phyloP scores from a whole-genome alignment of 2,888 invertebrate species.

The Aphelenchoides bicaudatus region DNA sequence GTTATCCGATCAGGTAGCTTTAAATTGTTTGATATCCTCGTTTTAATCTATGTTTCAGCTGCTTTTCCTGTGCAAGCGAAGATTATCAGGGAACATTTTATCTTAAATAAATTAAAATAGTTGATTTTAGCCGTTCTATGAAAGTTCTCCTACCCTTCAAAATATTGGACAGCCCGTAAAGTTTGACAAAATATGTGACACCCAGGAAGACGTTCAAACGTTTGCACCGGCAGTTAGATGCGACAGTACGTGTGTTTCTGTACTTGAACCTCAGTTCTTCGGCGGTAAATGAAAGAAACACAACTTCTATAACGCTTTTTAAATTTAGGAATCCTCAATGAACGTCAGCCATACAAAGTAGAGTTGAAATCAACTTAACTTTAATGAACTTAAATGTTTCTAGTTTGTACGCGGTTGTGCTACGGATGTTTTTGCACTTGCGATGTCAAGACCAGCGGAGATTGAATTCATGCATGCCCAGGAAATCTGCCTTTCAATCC shows the following conservation, averaged over 20 bases:
- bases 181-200: constrained; percentile 38
- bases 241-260: constrained; percentile 36
- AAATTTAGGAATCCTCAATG: constrained; percentile 36
- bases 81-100: too few species aligned
- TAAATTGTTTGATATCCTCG: not conserved
- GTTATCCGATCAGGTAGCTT: constrained; percentile 15
- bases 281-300: constrained; percentile 30
- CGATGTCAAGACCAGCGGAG: constrained; percentile 32
- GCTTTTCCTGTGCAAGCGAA: constrained; percentile 42
- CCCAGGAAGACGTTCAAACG: constrained; percentile 23
- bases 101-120: too few species aligned
- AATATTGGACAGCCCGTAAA: constrained; percentile 28
- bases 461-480: constrained; percentile 35
- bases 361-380: constrained; percentile 30
- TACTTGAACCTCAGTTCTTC: constrained; percentile 38
- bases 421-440: constrained; percentile 38
- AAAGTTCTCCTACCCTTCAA: constrained; percentile 24
- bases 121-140: constrained; percentile 34
- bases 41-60: too few species aligned
- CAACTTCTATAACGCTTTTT: constrained; percentile 5
- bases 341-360: constrained; percentile 34
- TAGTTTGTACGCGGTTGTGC: constrained; percentile 41
- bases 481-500: constrained; percentile 29
- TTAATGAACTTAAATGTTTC: constrained; percentile 38
- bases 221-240: constrained; percentile 31